Evolutionary conservation across 2,888 invertebrate genomes (phyloP), one percentile per base, ranked within the genome.

Genomic region (Achlya flavicornis): DNA sequence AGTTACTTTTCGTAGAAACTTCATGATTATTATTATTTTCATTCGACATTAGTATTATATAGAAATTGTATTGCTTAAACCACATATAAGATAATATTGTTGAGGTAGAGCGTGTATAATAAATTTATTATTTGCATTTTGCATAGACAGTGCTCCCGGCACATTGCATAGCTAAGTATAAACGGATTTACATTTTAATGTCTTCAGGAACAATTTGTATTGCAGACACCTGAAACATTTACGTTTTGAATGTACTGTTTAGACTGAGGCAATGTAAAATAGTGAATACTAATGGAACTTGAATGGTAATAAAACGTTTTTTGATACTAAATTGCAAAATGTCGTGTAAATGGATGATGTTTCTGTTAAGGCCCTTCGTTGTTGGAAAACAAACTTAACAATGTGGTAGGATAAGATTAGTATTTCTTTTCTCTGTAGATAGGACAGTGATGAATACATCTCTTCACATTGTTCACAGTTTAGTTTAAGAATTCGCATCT

Each of bases 181-280:
- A 80, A 75, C 74, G 71, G 76, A 83, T 83, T 83, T 81, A 75
- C 81, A 83, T 83, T 76, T 78, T 78, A 82, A 81, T 80, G 77
- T 78, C 74, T 76, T 77, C 66, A 66, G 69, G 73, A 72, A 79
- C 74, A 74, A 81, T 83, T 81, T 80, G 77, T 82, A 76, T 77
- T 73, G 73, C 76, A 77, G 77, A 75, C 74, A 81, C 76, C 75
- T 78, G 77, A 76, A 76, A 67, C 74, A 71, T 70, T 77, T 79
- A 74, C 70, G 73, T 71, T 76, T 73, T 75, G 75, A 74, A 77
- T 73, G 68, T 43, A 60, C 60, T 41, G 41, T 43, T 60, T 41
- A 60, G 19, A 43, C 60, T 38, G 35, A 32, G 32, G 58, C 32
- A 58, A 53, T 53, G 53, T 58, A 58, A 58, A 58, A 58, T 58